phyloP scores from a whole-genome alignment of 1,140 invertebrate species.

The Mesaphorura yosii region DNA sequence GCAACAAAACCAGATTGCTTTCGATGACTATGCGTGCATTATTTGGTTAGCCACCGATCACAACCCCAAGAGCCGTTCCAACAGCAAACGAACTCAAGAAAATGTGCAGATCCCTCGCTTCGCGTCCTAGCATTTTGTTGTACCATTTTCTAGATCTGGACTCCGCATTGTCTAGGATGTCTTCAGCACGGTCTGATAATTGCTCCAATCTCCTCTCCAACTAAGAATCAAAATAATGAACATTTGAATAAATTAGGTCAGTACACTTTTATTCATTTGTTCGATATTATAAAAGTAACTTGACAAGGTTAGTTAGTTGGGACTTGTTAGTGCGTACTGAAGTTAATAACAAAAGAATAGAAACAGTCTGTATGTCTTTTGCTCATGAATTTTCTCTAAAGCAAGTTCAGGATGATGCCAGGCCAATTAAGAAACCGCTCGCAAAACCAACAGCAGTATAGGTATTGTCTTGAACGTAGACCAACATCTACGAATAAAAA shows the following conservation, averaged over 20 bases:
- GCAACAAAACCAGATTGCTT: too few species aligned
- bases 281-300: background rate
- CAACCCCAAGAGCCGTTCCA: conserved; percentile 53
- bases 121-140: conserved; percentile 49
- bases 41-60: conserved; percentile 7
- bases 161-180: conserved; percentile 53
- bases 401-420: conserved; percentile 43
- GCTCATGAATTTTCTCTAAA: background rate
- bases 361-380: too few species aligned
- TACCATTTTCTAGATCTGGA: conserved; percentile 58
- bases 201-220: conserved; percentile 65
- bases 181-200: conserved; percentile 63
- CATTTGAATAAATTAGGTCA: background rate
- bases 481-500: conserved; percentile 44
- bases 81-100: conserved; percentile 60
- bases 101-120: conserved; percentile 57
- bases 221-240: conserved; percentile 54
- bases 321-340: background rate
- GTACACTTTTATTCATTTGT: background rate
- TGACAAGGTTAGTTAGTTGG: background rate
- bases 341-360: background rate
- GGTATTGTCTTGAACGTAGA: conserved; percentile 60
- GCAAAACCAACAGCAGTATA: conserved; percentile 67
- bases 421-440: conserved; percentile 72
- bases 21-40: too few species aligned